A percentile compares a stretch with the other conserved stretches of the same genome.
These are phyloP conservation scores for Campoletis sonorensis DNA, from an alignment of 1,140 invertebrate species.

Conservation along the genomic window DNA sequence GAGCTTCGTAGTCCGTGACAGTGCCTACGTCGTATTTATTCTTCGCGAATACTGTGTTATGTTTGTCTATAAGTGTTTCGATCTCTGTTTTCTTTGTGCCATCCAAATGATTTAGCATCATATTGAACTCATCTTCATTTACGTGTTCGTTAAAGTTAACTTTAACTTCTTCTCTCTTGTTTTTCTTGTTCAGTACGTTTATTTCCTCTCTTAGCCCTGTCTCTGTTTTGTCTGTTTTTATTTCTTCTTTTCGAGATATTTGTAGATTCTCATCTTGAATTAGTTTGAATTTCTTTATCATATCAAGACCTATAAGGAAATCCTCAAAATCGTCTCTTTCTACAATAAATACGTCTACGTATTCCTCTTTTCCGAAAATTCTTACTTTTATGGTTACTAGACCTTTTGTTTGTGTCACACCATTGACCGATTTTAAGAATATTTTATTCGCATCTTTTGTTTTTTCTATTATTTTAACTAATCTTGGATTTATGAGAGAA, in stretches of 20 bases:
- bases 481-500: constrained; percentile 45
- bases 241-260: constrained; percentile 49
- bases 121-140: constrained; percentile 58
- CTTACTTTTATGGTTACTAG: constrained; percentile 55
- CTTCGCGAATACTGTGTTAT: constrained; percentile 67
- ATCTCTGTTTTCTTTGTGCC: constrained; percentile 58
- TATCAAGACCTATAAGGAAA: constrained; percentile 53
- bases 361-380: constrained; percentile 51
- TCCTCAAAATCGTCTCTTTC: constrained; percentile 50
- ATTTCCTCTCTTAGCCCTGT: constrained; percentile 34
- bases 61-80: constrained; percentile 57
- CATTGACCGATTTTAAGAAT: constrained; percentile 46
- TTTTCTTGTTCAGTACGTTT: constrained; percentile 28
- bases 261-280: constrained; percentile 54
- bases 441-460: constrained; percentile 43
- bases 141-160: too few relatives aligned
- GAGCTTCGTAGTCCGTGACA: constrained; percentile 56
- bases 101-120: constrained; percentile 58
- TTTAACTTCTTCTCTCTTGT: constrained; percentile 21
- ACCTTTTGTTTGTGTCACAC: constrained; percentile 53
- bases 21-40: constrained; percentile 66
- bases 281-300: constrained; percentile 51
- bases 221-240: constrained; percentile 52
- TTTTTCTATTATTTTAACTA: constrained; percentile 42
- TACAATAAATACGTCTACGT: constrained; percentile 51